A percentile compares a stretch with the other conserved stretches of the same genome.
Conservation (phyloP, 2,888 invertebrate species). For the Sepioteuthis lessoniana region DNA sequence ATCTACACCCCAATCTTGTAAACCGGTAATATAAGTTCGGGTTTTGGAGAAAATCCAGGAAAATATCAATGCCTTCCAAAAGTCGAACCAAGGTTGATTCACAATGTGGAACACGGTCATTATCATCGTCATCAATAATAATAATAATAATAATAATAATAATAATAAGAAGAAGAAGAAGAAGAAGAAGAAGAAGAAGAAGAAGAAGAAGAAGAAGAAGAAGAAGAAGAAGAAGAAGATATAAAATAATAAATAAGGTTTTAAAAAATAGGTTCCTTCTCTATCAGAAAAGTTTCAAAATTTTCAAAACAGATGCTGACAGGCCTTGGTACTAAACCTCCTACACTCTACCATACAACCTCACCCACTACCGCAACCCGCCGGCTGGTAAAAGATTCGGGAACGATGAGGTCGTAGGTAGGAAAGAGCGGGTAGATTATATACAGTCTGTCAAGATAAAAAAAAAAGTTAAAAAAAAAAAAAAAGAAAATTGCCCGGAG, state of each 20-base stretch:
- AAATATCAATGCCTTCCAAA: background rate
- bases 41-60: background rate
- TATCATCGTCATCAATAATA: no score
- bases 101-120: background rate
- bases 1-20: background rate
- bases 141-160: no score
- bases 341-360: background rate
- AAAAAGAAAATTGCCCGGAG: background rate
- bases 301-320: background rate
- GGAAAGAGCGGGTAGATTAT: no score
- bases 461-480: no score
- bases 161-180: no score
- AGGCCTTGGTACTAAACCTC: background rate
- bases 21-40: background rate
- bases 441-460: background rate
- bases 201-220: no score
- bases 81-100: background rate
- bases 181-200: no score
- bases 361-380: background rate
- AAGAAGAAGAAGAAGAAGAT: background rate
- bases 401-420: background rate
- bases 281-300: no score
- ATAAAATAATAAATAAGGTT: no score
- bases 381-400: background rate
- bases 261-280: no score